Base-by-base conservation (phyloP, 92 coral and sea anemone species). In the Zoanthus sansibaricus region DNA sequence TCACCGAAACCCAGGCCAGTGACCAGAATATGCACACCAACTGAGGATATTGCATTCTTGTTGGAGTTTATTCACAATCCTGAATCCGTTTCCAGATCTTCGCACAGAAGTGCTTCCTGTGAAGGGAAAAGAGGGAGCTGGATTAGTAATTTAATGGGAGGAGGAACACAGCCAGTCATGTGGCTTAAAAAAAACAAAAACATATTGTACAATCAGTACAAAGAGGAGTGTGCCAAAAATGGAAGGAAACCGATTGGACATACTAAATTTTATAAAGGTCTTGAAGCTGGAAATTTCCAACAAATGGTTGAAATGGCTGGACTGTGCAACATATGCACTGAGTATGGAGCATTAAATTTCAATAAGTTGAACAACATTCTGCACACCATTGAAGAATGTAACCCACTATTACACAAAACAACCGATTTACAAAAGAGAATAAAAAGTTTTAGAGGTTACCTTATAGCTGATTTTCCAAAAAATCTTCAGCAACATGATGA, bases 51-150 rank as follows among this genome's bases (percentile, higher is more conserved):
- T 69, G 89, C 88, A 58, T 89, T 89, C 74, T 10, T 83, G 37
- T 46, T 92, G 44, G 75, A 83, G 66, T 92, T 89, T 75, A 46
- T 92, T 14, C 91, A 89, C 83, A 85, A 82, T 80, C 89, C 92
- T 15, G 89, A 89, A n/a, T 59, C 82, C 62, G 64, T 66, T 48
- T 75, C 21, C 16, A 71, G 89, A 69, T 85, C 87, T 20, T 85
- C 89, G 6, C 77, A 86, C 47, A 90, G 80, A 46, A 90, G 54
- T 51, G 87, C 77, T 37, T 82, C 88, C 82, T 89, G 92, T 73
- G 72, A 37, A 5, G 89, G 92, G 3, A 89, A 86, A 69, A 78
- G 76, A 17, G 68, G 70, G 32, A 52, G 89, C 17, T 89, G 92
- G 89, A 67, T 86, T 44, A 77, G 82, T 76, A 86, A 89, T 10